Conservation (phyloP, 37 sponge, comb jelly and placozoan species). For the Oscarella lobularis region DNA sequence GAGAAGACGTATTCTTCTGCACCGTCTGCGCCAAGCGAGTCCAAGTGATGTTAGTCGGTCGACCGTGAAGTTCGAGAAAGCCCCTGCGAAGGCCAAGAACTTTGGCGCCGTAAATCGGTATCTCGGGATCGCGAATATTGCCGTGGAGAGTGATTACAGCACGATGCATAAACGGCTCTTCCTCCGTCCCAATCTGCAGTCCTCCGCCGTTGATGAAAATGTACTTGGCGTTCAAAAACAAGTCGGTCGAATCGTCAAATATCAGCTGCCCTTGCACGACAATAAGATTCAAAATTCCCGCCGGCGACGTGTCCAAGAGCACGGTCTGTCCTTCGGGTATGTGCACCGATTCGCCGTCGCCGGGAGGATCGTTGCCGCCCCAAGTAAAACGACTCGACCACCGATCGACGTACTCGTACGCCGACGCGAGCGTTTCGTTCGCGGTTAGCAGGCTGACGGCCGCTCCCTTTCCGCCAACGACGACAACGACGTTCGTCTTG, state of each 20-base stretch:
- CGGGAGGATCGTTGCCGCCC: slow-evolving; percentile 70
- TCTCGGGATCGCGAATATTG: slow-evolving; percentile 65
- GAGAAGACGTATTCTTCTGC: slow-evolving; percentile 15
- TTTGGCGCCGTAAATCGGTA: slow-evolving; percentile 95
- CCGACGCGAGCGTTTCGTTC: slow-evolving; percentile 11
- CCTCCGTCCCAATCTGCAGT: slow-evolving; percentile 81
- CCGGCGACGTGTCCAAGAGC: slow-evolving; percentile 57
- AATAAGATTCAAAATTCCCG: slow-evolving; percentile 53
- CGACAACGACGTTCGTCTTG: slow-evolving; percentile 48
- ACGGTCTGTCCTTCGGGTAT: slow-evolving; percentile 79
- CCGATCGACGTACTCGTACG: slow-evolving; percentile 27
- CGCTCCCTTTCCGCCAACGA: slow-evolving; percentile 43
- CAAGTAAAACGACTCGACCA: slow-evolving; percentile 67
- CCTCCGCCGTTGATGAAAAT: slow-evolving; percentile 64
- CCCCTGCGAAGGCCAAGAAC: slow-evolving; percentile 85
- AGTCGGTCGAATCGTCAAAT: slow-evolving; percentile 73
- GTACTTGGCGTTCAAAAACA: slow-evolving; percentile 57
- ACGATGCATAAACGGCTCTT: slow-evolving; percentile 51
- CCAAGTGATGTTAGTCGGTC: slow-evolving; percentile 73
- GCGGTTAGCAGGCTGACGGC: slow-evolving; percentile 25
- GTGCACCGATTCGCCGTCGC: slow-evolving; percentile 76
- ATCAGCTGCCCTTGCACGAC: slow-evolving; percentile 86
- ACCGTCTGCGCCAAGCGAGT: slow-evolving; percentile 66
- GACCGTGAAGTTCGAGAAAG: slow-evolving; percentile 82
- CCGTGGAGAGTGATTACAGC: slow-evolving; percentile 84